Base-by-base conservation (phyloP, 2,113 vertebrate species). In the Engystomops pustulosus region DNA sequence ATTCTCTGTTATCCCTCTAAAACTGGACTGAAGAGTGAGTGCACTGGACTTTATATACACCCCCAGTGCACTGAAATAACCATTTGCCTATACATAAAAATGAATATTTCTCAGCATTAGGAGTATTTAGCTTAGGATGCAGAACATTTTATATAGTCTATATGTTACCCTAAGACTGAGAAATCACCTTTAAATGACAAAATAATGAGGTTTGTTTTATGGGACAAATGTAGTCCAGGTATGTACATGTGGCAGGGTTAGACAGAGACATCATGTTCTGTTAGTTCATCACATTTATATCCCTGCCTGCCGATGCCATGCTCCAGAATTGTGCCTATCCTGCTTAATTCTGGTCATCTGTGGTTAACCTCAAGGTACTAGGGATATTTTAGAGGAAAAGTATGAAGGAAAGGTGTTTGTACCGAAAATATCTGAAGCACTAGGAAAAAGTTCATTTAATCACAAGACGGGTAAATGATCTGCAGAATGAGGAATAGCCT, bases 351-450 rank as follows among this genome's bases (percentile, higher is more conserved):
- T 38, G 51, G 51, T 78, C 75, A 44, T 36, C 23, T 79, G 34
- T 17, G 76, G 76, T 79, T 79, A 58, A 55, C 74, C 70, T 49
- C 70, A 49, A 49, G 38, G 27, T 4, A 17, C 9, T 2, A 49
- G 6, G n/a, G 32, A 6, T 25, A 17, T 72, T 72, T 47, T 47
- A 58, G 20, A 58, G 25, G 53, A 7, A 6, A 2, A 44, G 2
- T 23, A 79, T 62, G 34, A 79, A 79, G 34, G 36, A 58, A 79
- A 79, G 34, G n/a, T 60, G 51, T 79, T 60, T 23, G 34, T 58
- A 23, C 76, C 25, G n/a, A 79, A 77, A 77, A 77, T 55, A 47
- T 51, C 44, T 75, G 45, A 25, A 51, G 15, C 1, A 7, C 51
- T 53, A 53, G 20, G 51, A 53, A 53, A 53, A 53, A 7, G 18